Evolutionary conservation across 2,113 vertebrate genomes (phyloP), one percentile per base, ranked within the genome.

Genomic region (Mus musculus): DNA sequence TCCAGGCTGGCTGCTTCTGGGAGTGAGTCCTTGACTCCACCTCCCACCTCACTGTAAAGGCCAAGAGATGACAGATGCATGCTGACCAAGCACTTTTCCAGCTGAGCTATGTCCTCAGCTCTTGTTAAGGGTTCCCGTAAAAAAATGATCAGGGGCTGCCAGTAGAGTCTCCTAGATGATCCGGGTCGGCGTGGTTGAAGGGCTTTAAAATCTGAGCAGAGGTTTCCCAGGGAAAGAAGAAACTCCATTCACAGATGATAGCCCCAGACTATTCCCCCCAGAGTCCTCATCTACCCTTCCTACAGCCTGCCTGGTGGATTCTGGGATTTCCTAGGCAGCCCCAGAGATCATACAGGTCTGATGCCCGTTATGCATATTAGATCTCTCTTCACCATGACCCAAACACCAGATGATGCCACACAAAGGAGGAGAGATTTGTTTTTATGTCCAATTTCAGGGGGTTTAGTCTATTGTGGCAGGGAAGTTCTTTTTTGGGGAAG

Each of bases 211-310:
- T 39, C 24, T 22, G 30, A 67, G 61, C 1, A 4, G 42, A 75
- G 30, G 63, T 20, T 85, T 78, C 49, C 39, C 46, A 89, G 46
- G 36, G 49, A 42, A n/a, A 88, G n/a, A 75, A 67, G 81, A 82
- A 39, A 72, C 39, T 65, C 20, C 3, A 20, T 5, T 7, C 0
- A 0, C 14, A 22, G 24, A 86, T 49, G 42, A n/a, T 2, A 30
- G n/a, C 77, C 56, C 73, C 42, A 33, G 39, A 46, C 77, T 10
- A 0, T 42, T 78, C 7, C 39, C 17, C 39, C 2, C 12, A 4
- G 26, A 63, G 28, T 39, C 75, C 26, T 20, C 65, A 28, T 28
- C n/a, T 49, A 36, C 30, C 16, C 24, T 90, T 80, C 69, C 26
- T 36, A 39, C 1, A 2, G 22, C 42, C 28, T 63, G 12, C 28